Evolutionary conservation across 2,797 vertebrate species (phyloP), one percentile per base, ranked within the genome.

Genomic region (Stomatorhinus walkeri): DNA sequence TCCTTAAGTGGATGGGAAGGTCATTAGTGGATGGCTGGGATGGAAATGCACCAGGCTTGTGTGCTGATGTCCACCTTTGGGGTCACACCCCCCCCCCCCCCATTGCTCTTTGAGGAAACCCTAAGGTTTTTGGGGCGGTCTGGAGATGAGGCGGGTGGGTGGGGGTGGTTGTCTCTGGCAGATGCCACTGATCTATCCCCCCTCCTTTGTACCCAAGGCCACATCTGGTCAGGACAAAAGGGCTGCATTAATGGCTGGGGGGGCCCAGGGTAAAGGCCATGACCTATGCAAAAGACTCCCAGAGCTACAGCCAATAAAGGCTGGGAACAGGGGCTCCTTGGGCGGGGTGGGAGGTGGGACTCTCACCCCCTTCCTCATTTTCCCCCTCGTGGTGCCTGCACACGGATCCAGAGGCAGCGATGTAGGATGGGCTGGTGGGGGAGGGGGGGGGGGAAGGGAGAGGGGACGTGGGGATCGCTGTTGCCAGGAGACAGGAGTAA

Each of bases 191-290:
- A 88, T 88, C 88, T 85, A 5, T 87, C 52, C 40, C 54, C 32
- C 40, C 54, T 36, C 40, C 85, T 72, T 43, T 12, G 28, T 88
- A 76, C 88, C 87, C 87, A 68, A 49, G 76, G 81, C 24, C 93
- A 95, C 94, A 95, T 94, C 94, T 95, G 95, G 92, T 91, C n/a
- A 87, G 89, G 90, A 95, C 94, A 95, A 95, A 94, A 92, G 91
- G 81, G 81, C 3, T 86, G 89, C 89, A 91, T 89, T 92, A 93
- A 93, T 93, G 92, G 88, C 85, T 72, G 87, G 85, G 84, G 54
- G 59, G 76, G 61, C 36, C 36, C 90, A 89, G 87, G 48, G 85
- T 43, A 16, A 1, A 91, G 91, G 91, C 87, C 89, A 28, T 93
- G 94, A 94, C 94, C 94, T 95, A 94, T 95, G 94, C 93, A 94